Evolutionary conservation across 1,140 invertebrate genomes (phyloP).

Genomic region (Andrena cerasifolii): DNA sequence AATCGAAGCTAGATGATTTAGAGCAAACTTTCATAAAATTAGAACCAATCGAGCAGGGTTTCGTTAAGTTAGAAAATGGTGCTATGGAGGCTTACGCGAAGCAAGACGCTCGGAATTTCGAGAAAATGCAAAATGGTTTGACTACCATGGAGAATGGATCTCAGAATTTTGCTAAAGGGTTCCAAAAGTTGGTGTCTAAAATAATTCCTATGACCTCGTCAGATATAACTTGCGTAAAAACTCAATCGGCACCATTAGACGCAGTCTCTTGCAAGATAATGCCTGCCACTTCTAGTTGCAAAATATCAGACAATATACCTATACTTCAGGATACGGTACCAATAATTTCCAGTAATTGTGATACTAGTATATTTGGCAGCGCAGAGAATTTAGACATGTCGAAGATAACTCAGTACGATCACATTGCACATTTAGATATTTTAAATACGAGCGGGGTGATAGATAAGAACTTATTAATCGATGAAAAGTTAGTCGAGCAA

Average conservation of each 20-base stretch:
- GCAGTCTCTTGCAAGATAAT: slow-evolving; percentile 53
- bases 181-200: slow-evolving; percentile 70
- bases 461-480: slow-evolving; percentile 78
- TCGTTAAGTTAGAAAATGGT: slow-evolving; percentile 71
- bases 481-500: slow-evolving; percentile 78
- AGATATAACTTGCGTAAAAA: slow-evolving; percentile 41
- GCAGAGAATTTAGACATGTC: slow-evolving; percentile 74
- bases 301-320: slow-evolving; percentile 60
- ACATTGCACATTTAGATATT: slow-evolving; percentile 77
- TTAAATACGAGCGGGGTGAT: slow-evolving; percentile 75
- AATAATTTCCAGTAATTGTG: slow-evolving; percentile 59
- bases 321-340: slow-evolving; percentile 61
- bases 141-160: slow-evolving; percentile 53
- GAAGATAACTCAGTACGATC: slow-evolving; percentile 75
- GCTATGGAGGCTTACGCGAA: slow-evolving; percentile 58
- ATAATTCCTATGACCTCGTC: slow-evolving; percentile 43
- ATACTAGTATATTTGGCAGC: slow-evolving; percentile 75
- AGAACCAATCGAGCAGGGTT: slow-evolving; percentile 71
- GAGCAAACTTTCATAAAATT: slow-evolving; percentile 72
- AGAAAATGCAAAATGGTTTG: slow-evolving; percentile 62
- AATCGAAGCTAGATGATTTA: slow-evolving; percentile 56
- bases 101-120: slow-evolving; percentile 50
- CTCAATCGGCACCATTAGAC: slow-evolving; percentile 36
- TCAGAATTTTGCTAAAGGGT: slow-evolving; percentile 69
- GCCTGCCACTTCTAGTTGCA: slow-evolving; percentile 45